A percentile compares a stretch with the other conserved stretches of the same genome.
Evolutionary conservation across 35 echinoderm and acorn worm genomes (phyloP).

Genomic region (Stichopus chloronotus): DNA sequence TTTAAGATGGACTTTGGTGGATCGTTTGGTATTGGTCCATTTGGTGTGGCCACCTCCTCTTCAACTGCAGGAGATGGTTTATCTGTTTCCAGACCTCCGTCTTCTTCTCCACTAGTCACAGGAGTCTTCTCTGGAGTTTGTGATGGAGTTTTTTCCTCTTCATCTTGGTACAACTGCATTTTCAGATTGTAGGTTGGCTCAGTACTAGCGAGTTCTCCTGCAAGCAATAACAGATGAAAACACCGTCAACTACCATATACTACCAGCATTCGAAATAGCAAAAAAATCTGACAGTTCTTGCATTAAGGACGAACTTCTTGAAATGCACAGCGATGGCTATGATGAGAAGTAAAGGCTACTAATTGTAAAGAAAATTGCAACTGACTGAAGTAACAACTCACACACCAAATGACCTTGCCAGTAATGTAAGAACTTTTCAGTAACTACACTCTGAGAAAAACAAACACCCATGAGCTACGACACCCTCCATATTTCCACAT

Average conservation of each 20-base stretch:
- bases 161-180: conserved; percentile 73
- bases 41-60: conserved; percentile 10
- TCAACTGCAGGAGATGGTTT: not conserved
- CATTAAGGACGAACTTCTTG: too few relatives aligned
- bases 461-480: too few relatives aligned
- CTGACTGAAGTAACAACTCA: too few relatives aligned
- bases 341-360: too few relatives aligned
- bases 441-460: too few relatives aligned
- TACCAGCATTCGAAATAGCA: not conserved
- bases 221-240: too few relatives aligned
- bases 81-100: not conserved
- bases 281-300: too few relatives aligned
- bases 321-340: too few relatives aligned
- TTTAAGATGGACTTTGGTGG: conserved; percentile 42
- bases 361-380: too few relatives aligned
- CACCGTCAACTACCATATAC: not conserved
- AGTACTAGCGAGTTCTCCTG: conserved; percentile 78
- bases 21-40: conserved; percentile 2
- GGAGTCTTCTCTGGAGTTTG: conserved; percentile 26
- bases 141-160: conserved; percentile 53
- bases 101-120: not conserved
- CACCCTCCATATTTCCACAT: too few relatives aligned
- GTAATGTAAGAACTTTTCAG: too few relatives aligned
- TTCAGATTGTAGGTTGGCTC: conserved; percentile 83
- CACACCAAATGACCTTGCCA: too few relatives aligned